phyloP scores from a whole-genome alignment of 2,113 vertebrate species.

The Centropus unirufus region DNA sequence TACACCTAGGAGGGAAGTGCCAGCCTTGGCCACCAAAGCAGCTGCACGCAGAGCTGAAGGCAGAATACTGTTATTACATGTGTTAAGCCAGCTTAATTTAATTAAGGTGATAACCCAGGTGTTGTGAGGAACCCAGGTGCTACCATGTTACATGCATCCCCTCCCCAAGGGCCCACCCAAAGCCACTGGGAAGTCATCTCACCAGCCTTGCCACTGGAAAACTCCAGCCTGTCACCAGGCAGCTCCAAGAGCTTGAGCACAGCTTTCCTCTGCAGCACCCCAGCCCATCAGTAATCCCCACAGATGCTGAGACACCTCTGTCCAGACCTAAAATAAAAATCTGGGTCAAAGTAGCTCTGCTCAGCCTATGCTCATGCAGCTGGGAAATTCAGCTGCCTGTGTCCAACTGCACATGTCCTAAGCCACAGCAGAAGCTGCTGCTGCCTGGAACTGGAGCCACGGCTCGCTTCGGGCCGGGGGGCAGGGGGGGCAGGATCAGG shows the following conservation, averaged over 20 bases:
- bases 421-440: not conserved
- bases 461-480: not conserved
- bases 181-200: accelerated
- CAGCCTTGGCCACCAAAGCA: accelerated
- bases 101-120: not conserved
- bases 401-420: accelerated
- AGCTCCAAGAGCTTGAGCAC: not conserved
- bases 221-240: not conserved
- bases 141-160: not conserved
- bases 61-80: accelerated
- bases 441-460: accelerated
- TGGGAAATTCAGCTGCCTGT: accelerated
- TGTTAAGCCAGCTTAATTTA: not conserved
- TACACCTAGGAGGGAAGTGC: accelerated
- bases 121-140: not conserved
- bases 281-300: accelerated
- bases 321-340: not conserved
- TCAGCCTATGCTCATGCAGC: accelerated
- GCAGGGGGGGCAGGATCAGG: not conserved
- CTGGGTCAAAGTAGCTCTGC: not conserved
- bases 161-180: accelerated
- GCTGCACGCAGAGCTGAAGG: not conserved
- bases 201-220: not conserved
- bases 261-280: not conserved
- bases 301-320: accelerated